A percentile compares a stretch with the other conserved stretches of the same genome.
phyloP scores from a whole-genome alignment of 2,888 invertebrate genomes.

The Phengaris arion region DNA sequence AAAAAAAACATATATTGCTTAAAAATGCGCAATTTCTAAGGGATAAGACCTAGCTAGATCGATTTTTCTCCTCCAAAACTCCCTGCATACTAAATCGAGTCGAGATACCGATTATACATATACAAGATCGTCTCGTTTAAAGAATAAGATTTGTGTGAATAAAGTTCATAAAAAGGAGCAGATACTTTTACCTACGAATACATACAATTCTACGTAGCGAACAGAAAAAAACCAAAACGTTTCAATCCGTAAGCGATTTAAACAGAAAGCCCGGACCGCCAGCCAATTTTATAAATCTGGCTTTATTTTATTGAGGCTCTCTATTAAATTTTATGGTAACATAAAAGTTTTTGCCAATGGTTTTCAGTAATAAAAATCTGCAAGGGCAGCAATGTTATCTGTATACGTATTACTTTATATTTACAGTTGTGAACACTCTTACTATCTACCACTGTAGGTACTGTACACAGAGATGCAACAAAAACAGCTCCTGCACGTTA shows the following conservation, averaged over 20 bases:
- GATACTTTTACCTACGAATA: too few species aligned
- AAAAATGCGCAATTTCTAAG: too few species aligned
- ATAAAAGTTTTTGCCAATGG: conserved; percentile 24
- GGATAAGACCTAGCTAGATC: too few species aligned
- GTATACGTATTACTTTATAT: background rate
- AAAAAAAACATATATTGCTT: too few species aligned
- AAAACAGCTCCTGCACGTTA: background rate
- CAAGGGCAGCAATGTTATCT: background rate
- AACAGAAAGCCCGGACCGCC: conserved; percentile 2
- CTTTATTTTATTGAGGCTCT: conserved; percentile 11
- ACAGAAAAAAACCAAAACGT: background rate
- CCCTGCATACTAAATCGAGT: too few species aligned
- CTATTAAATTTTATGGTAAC: conserved; percentile 23
- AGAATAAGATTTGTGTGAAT: too few species aligned
- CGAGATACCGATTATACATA: too few species aligned
- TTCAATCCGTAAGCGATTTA: conserved; percentile 3
- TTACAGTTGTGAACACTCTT: background rate
- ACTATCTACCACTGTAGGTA: background rate
- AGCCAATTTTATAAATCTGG: conserved; percentile 4
- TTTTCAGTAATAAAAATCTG: conserved; percentile 7
- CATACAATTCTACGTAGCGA: background rate
- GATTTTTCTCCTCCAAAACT: too few species aligned
- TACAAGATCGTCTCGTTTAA: too few species aligned
- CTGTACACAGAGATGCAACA: background rate
- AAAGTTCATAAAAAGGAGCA: too few species aligned